Evolutionary conservation across 2,113 vertebrate genomes (phyloP), one percentile per base, ranked within the genome.

Genomic region (Tiliqua scincoides): DNA sequence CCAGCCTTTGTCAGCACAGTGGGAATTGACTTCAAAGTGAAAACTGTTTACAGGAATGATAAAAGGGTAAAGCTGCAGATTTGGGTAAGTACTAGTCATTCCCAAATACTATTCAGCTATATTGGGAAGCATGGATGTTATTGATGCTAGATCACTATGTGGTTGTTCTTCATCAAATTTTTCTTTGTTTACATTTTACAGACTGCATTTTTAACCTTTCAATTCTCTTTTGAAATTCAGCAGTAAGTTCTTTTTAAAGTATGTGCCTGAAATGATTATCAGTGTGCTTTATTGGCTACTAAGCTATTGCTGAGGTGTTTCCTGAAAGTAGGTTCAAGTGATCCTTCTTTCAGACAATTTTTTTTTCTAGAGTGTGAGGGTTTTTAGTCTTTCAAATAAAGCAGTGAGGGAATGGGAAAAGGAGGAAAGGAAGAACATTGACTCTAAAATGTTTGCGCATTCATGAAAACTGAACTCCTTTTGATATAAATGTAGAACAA

Each of bases 21-120:
- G 81, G 99, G 99, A 54, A 99, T 99, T 48, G 99, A 99, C 96
- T 99, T 99, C 96, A 99, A 99, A 94, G 99, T 99, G 94, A 99
- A 99, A 96, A 99, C 98, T 0, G 98, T 99, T 27, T 99, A 99
- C 72, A 98, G 98, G 90, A 98, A 99, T 17, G 99, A 99, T 94
- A 99, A 99, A 93, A 95, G 99, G 88, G 98, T 99, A 90, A 99
- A 99, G 93, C 97, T 99, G 87, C 99, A 99, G 95, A 99, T 99
- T 83, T 99, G 98, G 99, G 99, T 99, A 91, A 98, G 98, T 97
- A 61, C 62, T 74, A 83, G 32, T 0, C 0, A 52, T 76, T 86
- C 43, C 8, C 18, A 21, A 87, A 48, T 70, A 2, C 63, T 86
- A 91, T 48, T 4, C 43, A 48, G 43, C 43, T 85, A 88, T 54